These are phyloP conservation scores for Neuroterus valhalla DNA, from an alignment of 1,140 invertebrate genomes.

Conservation along the genomic window DNA sequence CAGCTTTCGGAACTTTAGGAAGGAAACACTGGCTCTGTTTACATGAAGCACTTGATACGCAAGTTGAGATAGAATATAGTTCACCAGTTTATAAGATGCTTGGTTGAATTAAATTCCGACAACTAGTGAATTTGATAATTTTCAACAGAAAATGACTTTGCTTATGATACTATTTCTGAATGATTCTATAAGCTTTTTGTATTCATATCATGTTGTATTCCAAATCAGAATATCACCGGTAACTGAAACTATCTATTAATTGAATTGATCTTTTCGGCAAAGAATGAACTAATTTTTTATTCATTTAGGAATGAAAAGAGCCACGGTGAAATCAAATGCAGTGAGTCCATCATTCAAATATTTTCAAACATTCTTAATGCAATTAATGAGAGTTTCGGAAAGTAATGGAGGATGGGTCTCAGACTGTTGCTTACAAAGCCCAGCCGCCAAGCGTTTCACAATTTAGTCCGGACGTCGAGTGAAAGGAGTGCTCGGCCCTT, in stretches of 20 bases:
- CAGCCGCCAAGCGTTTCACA: constrained; percentile 52
- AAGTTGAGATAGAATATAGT: constrained; percentile 8
- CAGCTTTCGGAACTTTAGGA: constrained; percentile 20
- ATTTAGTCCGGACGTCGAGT: constrained; percentile 47
- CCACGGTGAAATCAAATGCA: too few relatives aligned
- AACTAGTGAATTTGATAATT: constrained; percentile 21
- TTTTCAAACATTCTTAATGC: neutral
- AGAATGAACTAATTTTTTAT: too few relatives aligned
- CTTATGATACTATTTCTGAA: neutral
- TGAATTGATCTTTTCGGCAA: too few relatives aligned
- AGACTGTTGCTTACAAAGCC: constrained; percentile 49
- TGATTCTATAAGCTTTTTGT: too few relatives aligned
- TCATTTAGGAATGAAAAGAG: too few relatives aligned
- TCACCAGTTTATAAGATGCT: constrained; percentile 33
- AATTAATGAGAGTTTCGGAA: neutral
- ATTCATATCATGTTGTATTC: too few relatives aligned
- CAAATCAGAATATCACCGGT: too few relatives aligned
- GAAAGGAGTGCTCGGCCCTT: constrained; percentile 48
- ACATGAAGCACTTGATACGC: constrained; percentile 20
- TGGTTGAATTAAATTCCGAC: constrained; percentile 49
- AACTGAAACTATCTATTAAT: too few relatives aligned
- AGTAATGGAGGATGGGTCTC: constrained; percentile 27
- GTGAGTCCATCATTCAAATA: neutral
- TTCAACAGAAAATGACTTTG: neutral
- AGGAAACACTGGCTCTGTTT: constrained; percentile 17